Evolutionary conservation across 1,140 invertebrate genomes (phyloP), one percentile per base, ranked within the genome.

Genomic region (Drosophila tani): DNA sequence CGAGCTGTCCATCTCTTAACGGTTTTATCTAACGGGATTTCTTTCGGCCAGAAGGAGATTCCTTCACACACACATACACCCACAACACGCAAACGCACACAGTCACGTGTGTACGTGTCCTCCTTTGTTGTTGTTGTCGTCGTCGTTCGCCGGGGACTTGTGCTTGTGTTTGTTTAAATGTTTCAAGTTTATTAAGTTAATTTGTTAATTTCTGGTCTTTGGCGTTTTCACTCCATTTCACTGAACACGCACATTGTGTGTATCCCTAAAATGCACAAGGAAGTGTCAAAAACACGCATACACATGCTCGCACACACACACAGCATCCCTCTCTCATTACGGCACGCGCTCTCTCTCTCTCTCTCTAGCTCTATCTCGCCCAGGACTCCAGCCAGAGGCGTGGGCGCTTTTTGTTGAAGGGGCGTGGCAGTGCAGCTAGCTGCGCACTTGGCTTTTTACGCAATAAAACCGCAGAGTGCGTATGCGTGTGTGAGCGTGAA

Each of bases 1-100:
- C 29, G 96, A 97, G 92, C 96, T 97, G 93, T 97, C 96, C 92
- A 93, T 93, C 24, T 47, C 11, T 55, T 29, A 32, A 53, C 17
- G 40, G 29, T 49, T 59, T 40, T 40, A 40, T 24, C 19, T 38
- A 68, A 38, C 62, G 53, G 58, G 21, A n/a, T 43, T 66, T 27
- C 21, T 29, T 29, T 49, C 27, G 14, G 14, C 19, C 35, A 32
- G 27, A 15, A 27, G 17, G 19, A 57, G 68, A 55, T 62, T 56
- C 47, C 62, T 32, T 75, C n/a, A 35, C 43, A 41, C 66, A 69
- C 51, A 41, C 32, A 41, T 38, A 32, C 35, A 68, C 19, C 32
- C 46, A 27, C 63, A 19, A 27, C 63, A 19, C 21, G 19, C 62
- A 17, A 21, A 4, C 45, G 27, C 63, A 62, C 43, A 51, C 49